phyloP scores from a whole-genome alignment of 2,113 vertebrate genomes.

The Pteruthius melanotis region DNA sequence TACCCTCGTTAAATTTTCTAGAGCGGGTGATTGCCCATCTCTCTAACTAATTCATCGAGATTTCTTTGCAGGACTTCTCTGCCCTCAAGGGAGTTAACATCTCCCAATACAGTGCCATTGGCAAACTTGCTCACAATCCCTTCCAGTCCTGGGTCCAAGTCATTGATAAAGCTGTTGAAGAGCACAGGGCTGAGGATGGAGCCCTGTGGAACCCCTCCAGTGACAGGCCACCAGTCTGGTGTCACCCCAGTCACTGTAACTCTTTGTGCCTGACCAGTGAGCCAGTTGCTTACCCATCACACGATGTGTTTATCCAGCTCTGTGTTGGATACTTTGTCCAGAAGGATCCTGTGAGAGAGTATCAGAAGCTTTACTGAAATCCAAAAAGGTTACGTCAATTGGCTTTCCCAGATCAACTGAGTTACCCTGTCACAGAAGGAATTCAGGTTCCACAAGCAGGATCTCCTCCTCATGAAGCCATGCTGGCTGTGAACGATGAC shows the following conservation, averaged over 20 bases:
- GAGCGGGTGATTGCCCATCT: too few relatives aligned
- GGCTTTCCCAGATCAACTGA: neutral
- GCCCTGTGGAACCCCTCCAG: neutral
- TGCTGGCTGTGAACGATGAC: neutral
- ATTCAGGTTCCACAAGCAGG: neutral
- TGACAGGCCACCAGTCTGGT: neutral
- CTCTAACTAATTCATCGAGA: neutral
- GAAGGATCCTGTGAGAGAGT: neutral
- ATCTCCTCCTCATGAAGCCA: neutral
- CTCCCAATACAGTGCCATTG: neutral
- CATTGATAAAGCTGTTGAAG: neutral
- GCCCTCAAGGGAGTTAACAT: neutral
- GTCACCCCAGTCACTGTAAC: neutral
- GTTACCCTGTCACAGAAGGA: neutral
- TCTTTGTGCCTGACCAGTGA: too few relatives aligned
- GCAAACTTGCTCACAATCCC: neutral
- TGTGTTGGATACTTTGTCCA: neutral
- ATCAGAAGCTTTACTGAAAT: neutral
- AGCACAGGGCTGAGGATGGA: neutral
- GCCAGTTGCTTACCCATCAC: neutral
- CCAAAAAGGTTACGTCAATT: neutral
- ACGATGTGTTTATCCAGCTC: neutral
- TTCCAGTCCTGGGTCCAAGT: neutral
- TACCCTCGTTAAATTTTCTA: neutral
- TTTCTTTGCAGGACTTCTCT: neutral